These are phyloP conservation scores for Corythaeola cristata DNA, from an alignment of 2,113 vertebrate genomes.

Conservation along the genomic window DNA sequence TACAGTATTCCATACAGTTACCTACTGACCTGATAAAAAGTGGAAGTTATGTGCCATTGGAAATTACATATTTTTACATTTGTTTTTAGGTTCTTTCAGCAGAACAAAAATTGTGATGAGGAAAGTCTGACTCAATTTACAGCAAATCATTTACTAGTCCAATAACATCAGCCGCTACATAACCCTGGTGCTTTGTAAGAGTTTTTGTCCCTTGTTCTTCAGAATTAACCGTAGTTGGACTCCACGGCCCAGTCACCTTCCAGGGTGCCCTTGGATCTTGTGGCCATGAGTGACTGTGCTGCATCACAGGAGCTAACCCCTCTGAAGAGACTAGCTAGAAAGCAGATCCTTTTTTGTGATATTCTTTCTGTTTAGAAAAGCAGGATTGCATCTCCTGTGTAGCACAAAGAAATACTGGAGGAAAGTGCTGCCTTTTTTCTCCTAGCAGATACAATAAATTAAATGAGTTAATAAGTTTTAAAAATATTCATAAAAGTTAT, in stretches of 20 bases:
- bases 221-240: not conserved
- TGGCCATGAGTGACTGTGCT: not conserved
- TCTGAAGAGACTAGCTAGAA: not conserved
- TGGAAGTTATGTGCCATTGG: not conserved
- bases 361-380: not conserved
- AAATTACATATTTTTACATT: not conserved
- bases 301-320: not conserved
- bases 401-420: not conserved
- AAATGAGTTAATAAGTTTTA: not conserved
- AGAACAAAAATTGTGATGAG: not conserved
- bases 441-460: not conserved
- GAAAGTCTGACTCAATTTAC: not conserved
- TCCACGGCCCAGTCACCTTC: not conserved
- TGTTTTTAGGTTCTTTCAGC: not conserved
- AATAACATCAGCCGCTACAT: not conserved
- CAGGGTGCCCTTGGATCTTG: not conserved
- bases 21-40: not conserved
- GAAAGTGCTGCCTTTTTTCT: not conserved
- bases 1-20: not conserved
- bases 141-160: not conserved
- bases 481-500: not conserved
- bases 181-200: not conserved
- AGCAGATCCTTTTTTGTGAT: not conserved
- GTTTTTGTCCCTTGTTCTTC: not conserved
- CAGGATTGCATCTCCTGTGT: not conserved